Evolutionary conservation across 2,888 invertebrate species (phyloP).

Genomic region (Temnothorax ravouxi): DNA sequence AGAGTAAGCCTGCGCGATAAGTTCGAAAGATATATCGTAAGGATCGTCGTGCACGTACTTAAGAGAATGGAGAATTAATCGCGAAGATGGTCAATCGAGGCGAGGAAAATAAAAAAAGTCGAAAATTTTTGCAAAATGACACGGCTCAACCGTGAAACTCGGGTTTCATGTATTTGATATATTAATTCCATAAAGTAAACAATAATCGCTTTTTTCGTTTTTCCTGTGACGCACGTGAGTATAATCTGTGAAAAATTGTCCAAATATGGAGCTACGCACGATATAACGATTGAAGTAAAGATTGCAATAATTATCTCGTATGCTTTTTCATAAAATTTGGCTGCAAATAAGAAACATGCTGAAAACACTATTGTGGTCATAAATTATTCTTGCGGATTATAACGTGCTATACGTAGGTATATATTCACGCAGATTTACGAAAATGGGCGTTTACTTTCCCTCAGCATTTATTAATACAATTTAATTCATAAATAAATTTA

Average conservation of each 20-base stretch:
- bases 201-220: slow-evolving; percentile 20
- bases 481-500: slow-evolving; percentile 30
- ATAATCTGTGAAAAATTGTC: not conserved
- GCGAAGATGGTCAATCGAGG: slow-evolving; percentile 23
- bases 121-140: slow-evolving; percentile 27
- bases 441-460: not conserved
- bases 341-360: not conserved
- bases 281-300: slow-evolving; percentile 1
- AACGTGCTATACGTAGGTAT: not conserved
- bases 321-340: not conserved
- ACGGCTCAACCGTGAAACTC: slow-evolving; percentile 5
- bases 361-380: not conserved
- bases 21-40: slow-evolving; percentile 57
- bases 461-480: slow-evolving; percentile 7
- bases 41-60: slow-evolving; percentile 72
- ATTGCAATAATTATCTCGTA: not conserved
- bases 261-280: not conserved
- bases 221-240: slow-evolving; percentile 37
- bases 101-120: slow-evolving; percentile 15
- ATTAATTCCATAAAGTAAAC: not conserved
- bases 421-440: not conserved
- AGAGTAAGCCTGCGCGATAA: slow-evolving; percentile 72
- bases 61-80: slow-evolving; percentile 59
- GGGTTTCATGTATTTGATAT: slow-evolving; percentile 1
- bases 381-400: slow-evolving; percentile 13